Evolutionary conservation across 2,113 vertebrate species (phyloP).

Genomic region (Thermophis baileyi): DNA sequence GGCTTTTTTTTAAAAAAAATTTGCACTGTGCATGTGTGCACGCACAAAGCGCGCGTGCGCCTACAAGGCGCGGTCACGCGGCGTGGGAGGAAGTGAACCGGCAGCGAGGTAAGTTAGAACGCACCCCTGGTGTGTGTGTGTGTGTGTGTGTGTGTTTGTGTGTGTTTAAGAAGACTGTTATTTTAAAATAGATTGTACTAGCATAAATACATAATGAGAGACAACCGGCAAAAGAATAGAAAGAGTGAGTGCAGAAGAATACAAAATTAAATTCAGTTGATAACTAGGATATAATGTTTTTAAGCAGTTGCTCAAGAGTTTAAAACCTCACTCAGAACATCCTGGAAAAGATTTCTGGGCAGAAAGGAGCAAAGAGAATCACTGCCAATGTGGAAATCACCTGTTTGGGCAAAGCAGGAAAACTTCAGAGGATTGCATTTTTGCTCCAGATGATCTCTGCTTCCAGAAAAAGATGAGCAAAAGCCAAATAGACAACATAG

Average conservation of each 20-base stretch:
- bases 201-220: not conserved
- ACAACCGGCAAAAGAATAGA: not conserved
- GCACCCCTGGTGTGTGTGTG: not conserved
- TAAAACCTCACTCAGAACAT: not conserved
- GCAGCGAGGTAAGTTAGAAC: too few relatives aligned
- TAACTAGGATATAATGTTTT: not conserved
- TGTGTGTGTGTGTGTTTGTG: not conserved
- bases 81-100: too few relatives aligned
- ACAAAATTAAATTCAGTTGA: not conserved
- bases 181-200: not conserved
- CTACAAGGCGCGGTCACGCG: too few relatives aligned
- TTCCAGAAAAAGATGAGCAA: not conserved
- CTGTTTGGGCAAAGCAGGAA: not conserved
- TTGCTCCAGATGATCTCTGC: not conserved
- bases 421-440: not conserved
- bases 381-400: not conserved
- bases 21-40: too few relatives aligned
- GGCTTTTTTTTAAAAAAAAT: too few relatives aligned
- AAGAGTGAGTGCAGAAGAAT: not conserved
- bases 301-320: not conserved
- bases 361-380: not conserved
- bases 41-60: too few relatives aligned
- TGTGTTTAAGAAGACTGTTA: not conserved
- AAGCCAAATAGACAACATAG: not conserved
- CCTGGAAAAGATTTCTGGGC: not conserved